Percentiles rank a stretch among this genome's conserved stretches.
These are phyloP conservation scores for Oceanodroma tethys DNA, from an alignment of 2,113 vertebrate species.

Conservation along the genomic window DNA sequence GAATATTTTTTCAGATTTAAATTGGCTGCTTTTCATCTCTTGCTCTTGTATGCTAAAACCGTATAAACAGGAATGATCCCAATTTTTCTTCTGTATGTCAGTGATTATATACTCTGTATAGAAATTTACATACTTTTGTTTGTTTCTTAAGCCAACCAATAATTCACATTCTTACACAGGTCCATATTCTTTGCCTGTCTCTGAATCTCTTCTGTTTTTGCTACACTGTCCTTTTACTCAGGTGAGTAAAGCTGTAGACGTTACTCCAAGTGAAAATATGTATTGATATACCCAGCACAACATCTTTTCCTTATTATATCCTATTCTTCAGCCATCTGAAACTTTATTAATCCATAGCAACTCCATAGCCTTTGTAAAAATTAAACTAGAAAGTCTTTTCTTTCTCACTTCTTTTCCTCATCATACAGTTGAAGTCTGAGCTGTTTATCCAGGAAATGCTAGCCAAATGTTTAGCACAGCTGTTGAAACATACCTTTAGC, in stretches of 20 bases:
- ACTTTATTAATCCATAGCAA: neutral
- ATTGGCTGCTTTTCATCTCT: neutral
- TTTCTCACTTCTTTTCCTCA: neutral
- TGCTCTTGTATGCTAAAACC: neutral
- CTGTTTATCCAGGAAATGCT: neutral
- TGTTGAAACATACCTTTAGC: slow-evolving; percentile 42
- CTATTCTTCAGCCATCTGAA: neutral
- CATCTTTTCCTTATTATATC: neutral
- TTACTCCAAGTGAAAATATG: neutral
- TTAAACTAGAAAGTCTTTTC: neutral
- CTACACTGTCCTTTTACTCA: neutral
- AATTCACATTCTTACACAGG: neutral
- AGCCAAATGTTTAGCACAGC: slow-evolving; percentile 28
- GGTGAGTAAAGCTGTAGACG: neutral
- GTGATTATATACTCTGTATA: neutral
- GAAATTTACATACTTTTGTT: neutral
- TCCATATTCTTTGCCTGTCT: neutral
- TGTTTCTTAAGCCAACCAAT: neutral
- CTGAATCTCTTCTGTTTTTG: neutral
- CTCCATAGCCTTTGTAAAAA: neutral
- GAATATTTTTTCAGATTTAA: neutral
- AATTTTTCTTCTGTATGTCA: neutral
- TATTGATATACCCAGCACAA: neutral
- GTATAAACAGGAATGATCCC: neutral
- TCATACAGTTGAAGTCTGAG: neutral